Percentiles rank a stretch among this genome's conserved stretches.
These are phyloP conservation scores for Nasonia giraulti DNA, from an alignment of 1,140 invertebrate genomes.

Conservation along the genomic window DNA sequence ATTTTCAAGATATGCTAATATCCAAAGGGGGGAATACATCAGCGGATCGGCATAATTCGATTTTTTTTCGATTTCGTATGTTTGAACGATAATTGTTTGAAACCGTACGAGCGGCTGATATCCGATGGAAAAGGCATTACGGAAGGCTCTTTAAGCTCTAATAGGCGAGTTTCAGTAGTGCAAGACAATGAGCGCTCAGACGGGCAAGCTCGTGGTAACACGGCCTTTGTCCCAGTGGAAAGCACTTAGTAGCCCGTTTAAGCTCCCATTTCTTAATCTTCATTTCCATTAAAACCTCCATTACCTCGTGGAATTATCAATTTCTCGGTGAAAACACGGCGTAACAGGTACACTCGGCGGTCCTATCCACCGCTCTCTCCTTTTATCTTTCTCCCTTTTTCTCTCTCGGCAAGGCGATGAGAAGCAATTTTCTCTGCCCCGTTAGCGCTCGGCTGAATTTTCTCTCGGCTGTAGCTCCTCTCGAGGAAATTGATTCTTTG, in stretches of 20 bases:
- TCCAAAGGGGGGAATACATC: neutral
- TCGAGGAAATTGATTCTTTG: slow-evolving; percentile 38
- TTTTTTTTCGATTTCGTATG: too few relatives aligned
- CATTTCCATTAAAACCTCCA: slow-evolving; percentile 13
- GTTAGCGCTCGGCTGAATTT: slow-evolving; percentile 34
- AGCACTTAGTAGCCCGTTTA: too few relatives aligned
- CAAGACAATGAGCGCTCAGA: neutral
- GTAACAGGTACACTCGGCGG: neutral
- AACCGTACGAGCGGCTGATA: too few relatives aligned
- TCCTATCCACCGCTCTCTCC: neutral
- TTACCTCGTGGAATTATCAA: slow-evolving; percentile 33
- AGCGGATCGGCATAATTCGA: too few relatives aligned
- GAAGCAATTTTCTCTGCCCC: slow-evolving; percentile 29
- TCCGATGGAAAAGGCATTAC: too few relatives aligned
- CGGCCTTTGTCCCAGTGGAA: too few relatives aligned
- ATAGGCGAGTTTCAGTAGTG: neutral
- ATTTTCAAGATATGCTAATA: neutral
- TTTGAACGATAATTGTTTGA: too few relatives aligned
- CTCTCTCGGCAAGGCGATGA: neutral
- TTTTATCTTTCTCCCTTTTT: neutral
- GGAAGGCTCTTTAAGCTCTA: too few relatives aligned
- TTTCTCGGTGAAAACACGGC: slow-evolving; percentile 4
- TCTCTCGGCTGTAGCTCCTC: neutral
- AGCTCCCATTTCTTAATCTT: slow-evolving; percentile 15
- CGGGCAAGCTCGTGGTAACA: too few relatives aligned